Evolutionary conservation across 2,113 vertebrate species (phyloP).

Genomic region (Apodemus sylvaticus): DNA sequence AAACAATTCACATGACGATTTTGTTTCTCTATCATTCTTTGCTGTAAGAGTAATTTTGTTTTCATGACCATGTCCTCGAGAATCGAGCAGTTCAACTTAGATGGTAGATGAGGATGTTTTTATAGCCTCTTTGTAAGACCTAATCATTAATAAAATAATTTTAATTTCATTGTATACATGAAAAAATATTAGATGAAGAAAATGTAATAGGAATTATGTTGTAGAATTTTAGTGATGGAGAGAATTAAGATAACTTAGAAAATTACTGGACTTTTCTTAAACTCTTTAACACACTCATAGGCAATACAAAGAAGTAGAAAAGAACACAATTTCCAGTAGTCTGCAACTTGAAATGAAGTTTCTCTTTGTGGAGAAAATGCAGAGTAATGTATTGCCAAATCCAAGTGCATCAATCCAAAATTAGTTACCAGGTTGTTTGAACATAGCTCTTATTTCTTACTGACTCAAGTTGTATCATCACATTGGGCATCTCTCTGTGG

Average conservation of each 20-base stretch:
- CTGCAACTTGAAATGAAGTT: not conserved
- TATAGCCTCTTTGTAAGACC: not conserved
- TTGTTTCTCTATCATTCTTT: not conserved
- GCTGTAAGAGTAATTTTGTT: conserved; percentile 11
- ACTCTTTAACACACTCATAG: not conserved
- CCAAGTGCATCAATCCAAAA: not conserved
- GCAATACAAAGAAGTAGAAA: not conserved
- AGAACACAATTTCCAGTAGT: not conserved
- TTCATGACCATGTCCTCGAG: not conserved
- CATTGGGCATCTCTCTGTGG: not conserved
- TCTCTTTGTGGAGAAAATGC: not conserved
- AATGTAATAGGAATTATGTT: not conserved
- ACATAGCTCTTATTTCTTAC: not conserved
- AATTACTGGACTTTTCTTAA: not conserved
- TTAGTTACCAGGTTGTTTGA: not conserved
- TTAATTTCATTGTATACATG: conserved; percentile 6
- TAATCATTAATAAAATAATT: not conserved
- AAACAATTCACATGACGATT: conserved; percentile 5
- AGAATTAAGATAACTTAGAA: not conserved
- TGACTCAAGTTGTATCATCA: not conserved
- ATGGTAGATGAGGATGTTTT: not conserved
- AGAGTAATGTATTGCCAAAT: not conserved
- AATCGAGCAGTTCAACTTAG: not conserved
- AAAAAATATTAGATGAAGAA: not conserved
- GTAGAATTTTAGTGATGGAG: not conserved